Evolutionary conservation across 2,888 invertebrate species (phyloP), one percentile per base, ranked within the genome.

Genomic region (Cerceris rybyensis): DNA sequence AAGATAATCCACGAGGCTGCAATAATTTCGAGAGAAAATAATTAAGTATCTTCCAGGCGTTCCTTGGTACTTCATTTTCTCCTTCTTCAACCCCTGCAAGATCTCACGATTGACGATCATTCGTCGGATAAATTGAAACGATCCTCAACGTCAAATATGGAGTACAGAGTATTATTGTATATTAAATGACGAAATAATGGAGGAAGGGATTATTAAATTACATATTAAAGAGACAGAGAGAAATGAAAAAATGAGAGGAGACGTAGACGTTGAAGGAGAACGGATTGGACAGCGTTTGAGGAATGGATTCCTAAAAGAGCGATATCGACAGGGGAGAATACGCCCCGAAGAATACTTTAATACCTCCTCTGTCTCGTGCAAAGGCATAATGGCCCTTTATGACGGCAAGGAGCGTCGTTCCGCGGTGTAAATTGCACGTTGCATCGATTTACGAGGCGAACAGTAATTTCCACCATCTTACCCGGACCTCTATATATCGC

Each of bases 371-470:
- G 61, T 60, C 65, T 78, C 66, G 73, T 64, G 74, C 61, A 58
- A 72, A 57, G 39, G 42, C 58, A 75, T 83, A 80, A 82, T 80
- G 70, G 78, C 60, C 57, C 65, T 77, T 81, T 67, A 71, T 64
- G 73, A 58, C 75, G 61, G 68, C 70, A 43, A 64, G 71, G 14
- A 69, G 66, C 59, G 66, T 41, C 74, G 73, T 72, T 67, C 81
- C 70, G 79, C 81, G 84, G 81, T 83, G 83, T 75, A 83, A 83
- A 83, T 83, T 77, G 76, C 84, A 72, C 70, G 77, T 80, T 72
- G 63, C 81, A 65, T 83, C 81, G 84, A 83, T 83, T 83, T 83
- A 83, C 77, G 81, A 81, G 81, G 84, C 83, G 83, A 77, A 76
- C 79, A 79, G 84, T 79, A 83, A 83, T 83, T 77, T 83, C 83